Evolutionary conservation across 2,113 vertebrate genomes (phyloP).

Genomic region (Mastomys natalensis): DNA sequence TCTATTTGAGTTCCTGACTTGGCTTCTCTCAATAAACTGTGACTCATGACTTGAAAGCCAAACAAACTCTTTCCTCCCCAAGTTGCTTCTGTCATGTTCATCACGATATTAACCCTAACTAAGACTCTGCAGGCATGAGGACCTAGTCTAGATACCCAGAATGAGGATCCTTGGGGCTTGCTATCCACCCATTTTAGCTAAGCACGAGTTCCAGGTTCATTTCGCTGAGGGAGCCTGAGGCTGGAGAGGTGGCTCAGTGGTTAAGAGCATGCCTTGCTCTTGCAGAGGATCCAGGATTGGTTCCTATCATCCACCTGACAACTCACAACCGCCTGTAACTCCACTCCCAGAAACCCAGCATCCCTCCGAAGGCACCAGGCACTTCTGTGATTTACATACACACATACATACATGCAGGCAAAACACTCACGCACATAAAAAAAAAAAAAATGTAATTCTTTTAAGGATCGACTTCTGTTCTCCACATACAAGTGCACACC

Average conservation of each 20-base stretch:
- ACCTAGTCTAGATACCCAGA: background rate
- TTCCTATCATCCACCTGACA: no score
- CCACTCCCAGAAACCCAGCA: background rate
- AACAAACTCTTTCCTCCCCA: background rate
- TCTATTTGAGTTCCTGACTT: background rate
- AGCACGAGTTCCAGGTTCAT: background rate
- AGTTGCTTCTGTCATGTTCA: background rate
- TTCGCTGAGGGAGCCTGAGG: no score
- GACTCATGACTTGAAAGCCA: background rate
- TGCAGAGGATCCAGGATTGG: background rate
- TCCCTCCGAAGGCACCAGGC: no score
- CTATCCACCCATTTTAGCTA: background rate
- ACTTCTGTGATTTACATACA: background rate
- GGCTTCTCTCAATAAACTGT: background rate
- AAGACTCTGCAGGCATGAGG: background rate
- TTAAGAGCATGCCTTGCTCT: background rate
- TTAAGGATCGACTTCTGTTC: background rate
- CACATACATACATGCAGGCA: background rate
- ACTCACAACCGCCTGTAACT: background rate
- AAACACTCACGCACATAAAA: background rate
- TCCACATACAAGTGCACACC: background rate
- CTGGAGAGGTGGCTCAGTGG: background rate
- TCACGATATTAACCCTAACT: background rate
- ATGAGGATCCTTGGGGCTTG: background rate
- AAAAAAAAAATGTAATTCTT: background rate